These are phyloP conservation scores for Leptopilina boulardi DNA, from an alignment of 1,140 invertebrate genomes.

Conservation along the genomic window DNA sequence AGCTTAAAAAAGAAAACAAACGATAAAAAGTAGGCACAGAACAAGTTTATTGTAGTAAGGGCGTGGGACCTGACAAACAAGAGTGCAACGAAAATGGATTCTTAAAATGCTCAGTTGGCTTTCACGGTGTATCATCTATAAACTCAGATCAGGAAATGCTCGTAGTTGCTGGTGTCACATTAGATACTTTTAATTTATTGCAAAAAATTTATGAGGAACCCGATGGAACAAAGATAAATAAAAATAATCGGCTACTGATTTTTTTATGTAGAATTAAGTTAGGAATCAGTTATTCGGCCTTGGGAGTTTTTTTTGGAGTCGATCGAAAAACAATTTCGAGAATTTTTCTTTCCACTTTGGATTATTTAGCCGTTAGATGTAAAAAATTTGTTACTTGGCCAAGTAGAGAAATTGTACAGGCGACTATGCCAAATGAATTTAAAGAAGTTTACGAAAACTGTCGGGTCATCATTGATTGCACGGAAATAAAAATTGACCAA, in stretches of 20 bases:
- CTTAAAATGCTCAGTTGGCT: conserved; percentile 30
- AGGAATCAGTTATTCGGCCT: conserved; percentile 62
- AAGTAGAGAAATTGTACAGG: conserved; percentile 28
- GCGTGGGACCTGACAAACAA: conserved; percentile 4
- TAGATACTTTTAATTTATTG: conserved; percentile 36
- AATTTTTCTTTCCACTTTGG: conserved; percentile 34
- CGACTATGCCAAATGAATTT: conserved; percentile 8
- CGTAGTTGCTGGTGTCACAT: conserved; percentile 37
- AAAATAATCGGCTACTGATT: conserved; percentile 48
- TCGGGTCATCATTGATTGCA: conserved; percentile 21
- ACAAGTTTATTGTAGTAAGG: neutral
- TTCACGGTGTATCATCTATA: conserved; percentile 40
- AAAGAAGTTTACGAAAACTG: neutral
- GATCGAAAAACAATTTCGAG: conserved; percentile 44
- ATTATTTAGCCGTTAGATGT: neutral
- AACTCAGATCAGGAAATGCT: conserved; percentile 37
- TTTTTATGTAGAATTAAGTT: conserved; percentile 54
- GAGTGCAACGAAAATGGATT: conserved; percentile 14
- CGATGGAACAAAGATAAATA: conserved; percentile 8
- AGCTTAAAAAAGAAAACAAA: neutral
- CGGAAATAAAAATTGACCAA: conserved; percentile 28
- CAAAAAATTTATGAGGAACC: conserved; percentile 21
- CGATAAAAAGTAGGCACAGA: neutral
- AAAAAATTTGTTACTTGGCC: conserved; percentile 55
- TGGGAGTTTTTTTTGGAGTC: conserved; percentile 56